Conservation (phyloP, 2,888 invertebrate species). For the Ectemnius continuus region DNA sequence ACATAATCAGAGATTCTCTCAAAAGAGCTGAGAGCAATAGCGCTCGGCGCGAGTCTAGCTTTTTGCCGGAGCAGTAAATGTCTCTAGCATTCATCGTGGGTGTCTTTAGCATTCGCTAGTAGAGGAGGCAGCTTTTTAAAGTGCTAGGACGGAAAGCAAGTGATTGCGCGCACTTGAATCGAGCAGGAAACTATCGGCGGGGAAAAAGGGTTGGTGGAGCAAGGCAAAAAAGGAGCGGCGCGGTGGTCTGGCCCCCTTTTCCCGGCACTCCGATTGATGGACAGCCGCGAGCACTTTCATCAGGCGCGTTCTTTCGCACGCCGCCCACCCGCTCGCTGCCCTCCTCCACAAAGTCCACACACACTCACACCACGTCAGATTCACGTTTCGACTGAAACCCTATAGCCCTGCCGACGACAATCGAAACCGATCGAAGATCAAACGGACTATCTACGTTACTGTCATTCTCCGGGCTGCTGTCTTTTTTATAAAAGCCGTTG, state of each 20-base stretch:
- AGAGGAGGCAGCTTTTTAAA: no score
- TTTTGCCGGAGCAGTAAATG: background rate
- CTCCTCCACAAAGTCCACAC: no score
- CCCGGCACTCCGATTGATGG: conserved; percentile 28
- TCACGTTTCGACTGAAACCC: conserved; percentile 37
- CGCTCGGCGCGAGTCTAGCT: background rate
- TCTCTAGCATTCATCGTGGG: background rate
- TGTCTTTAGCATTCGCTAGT: background rate
- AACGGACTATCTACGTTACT: no score
- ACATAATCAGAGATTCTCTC: no score
- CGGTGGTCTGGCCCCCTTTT: conserved; percentile 29
- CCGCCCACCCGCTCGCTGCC: no score
- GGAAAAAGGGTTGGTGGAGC: background rate
- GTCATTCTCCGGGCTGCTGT: no score
- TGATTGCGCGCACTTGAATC: conserved; percentile 24
- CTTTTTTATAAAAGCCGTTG: no score
- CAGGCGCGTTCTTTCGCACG: conserved; percentile 23
- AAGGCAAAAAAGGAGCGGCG: conserved; percentile 10
- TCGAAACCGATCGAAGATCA: no score
- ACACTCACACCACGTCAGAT: no score
- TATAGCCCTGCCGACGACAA: no score
- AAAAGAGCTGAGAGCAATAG: no score
- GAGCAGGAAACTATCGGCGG: background rate
- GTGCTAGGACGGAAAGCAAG: background rate
- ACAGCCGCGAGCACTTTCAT: conserved; percentile 47